A percentile compares a stretch with the other conserved stretches of the same genome.
Conservation (phyloP, 2,888 invertebrate species). For the Torymus texanus region DNA sequence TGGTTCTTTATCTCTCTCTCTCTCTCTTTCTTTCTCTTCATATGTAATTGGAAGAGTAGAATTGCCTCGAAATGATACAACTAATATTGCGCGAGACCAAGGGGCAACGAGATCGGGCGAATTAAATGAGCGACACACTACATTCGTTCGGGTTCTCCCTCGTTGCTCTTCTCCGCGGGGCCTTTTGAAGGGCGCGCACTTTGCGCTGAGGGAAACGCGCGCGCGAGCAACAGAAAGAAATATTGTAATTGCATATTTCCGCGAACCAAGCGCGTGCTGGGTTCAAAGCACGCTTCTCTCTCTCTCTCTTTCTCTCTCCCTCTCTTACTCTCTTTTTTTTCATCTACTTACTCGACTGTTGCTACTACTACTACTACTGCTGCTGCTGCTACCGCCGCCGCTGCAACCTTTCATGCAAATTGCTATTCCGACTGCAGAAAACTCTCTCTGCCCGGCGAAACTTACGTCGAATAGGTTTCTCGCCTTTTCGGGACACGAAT, state of each 20-base stretch:
- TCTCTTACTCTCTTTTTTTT: slow-evolving; percentile 20
- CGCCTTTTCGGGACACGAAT: slow-evolving; percentile 29
- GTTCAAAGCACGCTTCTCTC: slow-evolving; percentile 20
- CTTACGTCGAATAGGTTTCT: slow-evolving; percentile 44
- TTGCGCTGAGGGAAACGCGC: no score
- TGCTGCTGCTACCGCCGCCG: background rate
- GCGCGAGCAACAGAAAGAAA: slow-evolving; percentile 34
- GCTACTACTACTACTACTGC: slow-evolving; percentile 8
- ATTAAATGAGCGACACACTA: slow-evolving; percentile 28
- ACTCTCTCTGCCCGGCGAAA: slow-evolving; percentile 15
- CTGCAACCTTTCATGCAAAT: slow-evolving; percentile 50
- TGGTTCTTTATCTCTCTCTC: no score
- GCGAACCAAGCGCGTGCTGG: slow-evolving; percentile 1
- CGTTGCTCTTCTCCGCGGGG: no score
- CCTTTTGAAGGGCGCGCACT: no score
- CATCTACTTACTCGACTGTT: slow-evolving; percentile 38
- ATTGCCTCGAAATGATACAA: background rate
- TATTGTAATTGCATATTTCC: slow-evolving; percentile 46
- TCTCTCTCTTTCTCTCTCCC: slow-evolving; percentile 10
- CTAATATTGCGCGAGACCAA: slow-evolving; percentile 2
- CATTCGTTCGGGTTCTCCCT: no score
- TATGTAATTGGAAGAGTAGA: slow-evolving; percentile 9
- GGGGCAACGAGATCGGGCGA: slow-evolving; percentile 3
- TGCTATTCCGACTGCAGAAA: slow-evolving; percentile 43
- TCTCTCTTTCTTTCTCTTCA: no score